These are phyloP conservation scores for Nothoprocta pentlandii DNA, from an alignment of 2,113 vertebrate genomes.

Conservation along the genomic window DNA sequence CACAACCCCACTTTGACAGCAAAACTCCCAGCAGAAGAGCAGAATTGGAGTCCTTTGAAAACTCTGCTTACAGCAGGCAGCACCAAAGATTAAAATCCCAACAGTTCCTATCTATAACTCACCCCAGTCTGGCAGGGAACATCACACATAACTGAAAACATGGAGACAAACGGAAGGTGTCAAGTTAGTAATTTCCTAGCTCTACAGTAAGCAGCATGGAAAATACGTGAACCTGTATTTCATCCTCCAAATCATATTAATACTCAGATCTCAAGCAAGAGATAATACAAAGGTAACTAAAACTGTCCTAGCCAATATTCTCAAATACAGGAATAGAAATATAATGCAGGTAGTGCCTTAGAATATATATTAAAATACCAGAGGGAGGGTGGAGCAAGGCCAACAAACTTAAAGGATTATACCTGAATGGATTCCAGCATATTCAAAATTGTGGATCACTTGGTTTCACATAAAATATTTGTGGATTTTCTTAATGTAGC, in stretches of 20 bases:
- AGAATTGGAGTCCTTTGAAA: background rate
- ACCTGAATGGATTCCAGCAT: slow-evolving; percentile 12
- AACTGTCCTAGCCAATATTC: background rate
- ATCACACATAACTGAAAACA: background rate
- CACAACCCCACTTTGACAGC: background rate
- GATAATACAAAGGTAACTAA: background rate
- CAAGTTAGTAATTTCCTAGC: slow-evolving; percentile 54
- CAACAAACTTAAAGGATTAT: slow-evolving; percentile 37
- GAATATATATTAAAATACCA: slow-evolving; percentile 18
- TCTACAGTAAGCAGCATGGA: slow-evolving; percentile 40
- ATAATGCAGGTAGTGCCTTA: background rate
- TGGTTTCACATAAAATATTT: slow-evolving; percentile 27
- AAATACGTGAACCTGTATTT: slow-evolving; percentile 26
- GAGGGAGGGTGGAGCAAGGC: slow-evolving; percentile 9
- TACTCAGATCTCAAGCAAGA: background rate
- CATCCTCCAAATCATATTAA: slow-evolving; percentile 31
- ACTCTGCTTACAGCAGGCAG: background rate
- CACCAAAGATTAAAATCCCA: slow-evolving; percentile 53
- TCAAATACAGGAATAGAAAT: background rate
- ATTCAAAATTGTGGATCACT: slow-evolving; percentile 34
- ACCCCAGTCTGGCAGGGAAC: slow-evolving; percentile 1
- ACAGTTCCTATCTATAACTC: slow-evolving; percentile 39
- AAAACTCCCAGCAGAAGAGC: background rate
- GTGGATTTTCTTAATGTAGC: background rate
- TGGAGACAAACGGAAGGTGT: slow-evolving; percentile 61